phyloP scores from a whole-genome alignment of 2,888 invertebrate species.

The Chalcosyrphus nemorum region DNA sequence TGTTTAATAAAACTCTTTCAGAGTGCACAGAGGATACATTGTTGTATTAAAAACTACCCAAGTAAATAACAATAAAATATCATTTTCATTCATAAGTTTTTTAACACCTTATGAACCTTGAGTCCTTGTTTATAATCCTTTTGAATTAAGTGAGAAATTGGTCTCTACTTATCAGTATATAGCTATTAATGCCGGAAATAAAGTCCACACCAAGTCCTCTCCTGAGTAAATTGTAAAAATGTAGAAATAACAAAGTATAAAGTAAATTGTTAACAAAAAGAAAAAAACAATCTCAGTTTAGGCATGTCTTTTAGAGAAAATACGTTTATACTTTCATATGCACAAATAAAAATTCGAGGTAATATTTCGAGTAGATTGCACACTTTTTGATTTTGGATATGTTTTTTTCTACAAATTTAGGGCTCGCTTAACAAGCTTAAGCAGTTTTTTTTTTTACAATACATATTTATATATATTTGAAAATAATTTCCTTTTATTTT shows the following conservation, averaged over 20 bases:
- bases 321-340: conserved; percentile 18
- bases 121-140: too few species aligned
- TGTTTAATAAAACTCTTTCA: too few species aligned
- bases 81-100: too few species aligned
- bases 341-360: conserved; percentile 37
- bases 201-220: neutral
- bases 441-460: conserved; percentile 29
- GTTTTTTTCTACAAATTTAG: conserved; percentile 12
- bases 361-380: conserved; percentile 49
- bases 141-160: too few species aligned
- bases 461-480: neutral
- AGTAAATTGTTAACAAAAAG: conserved; percentile 54
- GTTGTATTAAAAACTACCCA: too few species aligned
- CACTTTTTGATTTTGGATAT: conserved; percentile 11
- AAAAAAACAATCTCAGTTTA: neutral
- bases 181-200: too few species aligned
- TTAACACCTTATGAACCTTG: too few species aligned
- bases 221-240: neutral
- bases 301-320: neutral
- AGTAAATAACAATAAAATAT: too few species aligned
- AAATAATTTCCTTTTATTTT: conserved; percentile 4
- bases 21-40: too few species aligned
- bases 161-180: too few species aligned
- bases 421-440: conserved; percentile 64
- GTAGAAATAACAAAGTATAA: neutral